Evolutionary conservation across 2,797 vertebrate genomes (phyloP), one percentile per base, ranked within the genome.

Genomic region (Halcyon smyrnensis): DNA sequence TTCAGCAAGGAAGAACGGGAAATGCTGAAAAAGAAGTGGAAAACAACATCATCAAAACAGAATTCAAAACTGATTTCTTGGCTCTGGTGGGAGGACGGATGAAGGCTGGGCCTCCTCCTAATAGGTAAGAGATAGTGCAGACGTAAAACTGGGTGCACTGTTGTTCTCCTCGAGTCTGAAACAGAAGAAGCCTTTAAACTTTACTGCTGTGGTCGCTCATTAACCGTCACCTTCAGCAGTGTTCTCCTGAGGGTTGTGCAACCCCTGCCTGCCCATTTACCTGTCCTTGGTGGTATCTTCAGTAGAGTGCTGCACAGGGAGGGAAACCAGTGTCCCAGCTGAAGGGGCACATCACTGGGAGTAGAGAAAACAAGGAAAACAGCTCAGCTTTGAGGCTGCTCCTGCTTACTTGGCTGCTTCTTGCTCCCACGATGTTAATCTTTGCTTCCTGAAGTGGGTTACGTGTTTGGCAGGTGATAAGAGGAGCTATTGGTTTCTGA

Each of bases 1-100:
- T 98, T 67, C 98, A 98, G 77, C 98, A 98, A 67, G 98, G 97
- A 79, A 97, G 98, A 69, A 97, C 90, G 15, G 95, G 97, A 45
- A 97, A 97, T 64, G 76, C 97, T 43, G 97, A 98, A 75, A 98
- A 98, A 76, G 97, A 98, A 41, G 87, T 95, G 34, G 97, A 98
- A 92, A 96, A 95, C 59, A 93, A 94, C 73, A 93, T 95, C 51
- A 94, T 97, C 75, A 98, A 98, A 94, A 89, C 97, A 68, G 98
- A 98, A 69, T 97, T 98, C 88, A 98, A 98, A 70, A 94, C 95
- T 5, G 97, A 98, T 56, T 97, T 98, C 79, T 67, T 95, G 63
- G 90, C 97, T 45, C 93, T 95, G 75, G 95, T 93, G 60, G 96
- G 97, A 91, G 97, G 96, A 82, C 96, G 97, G 45, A 96, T 97